These are phyloP conservation scores for Pollimyrus isidori DNA, from an alignment of 2,113 vertebrate species.

Conservation along the genomic window DNA sequence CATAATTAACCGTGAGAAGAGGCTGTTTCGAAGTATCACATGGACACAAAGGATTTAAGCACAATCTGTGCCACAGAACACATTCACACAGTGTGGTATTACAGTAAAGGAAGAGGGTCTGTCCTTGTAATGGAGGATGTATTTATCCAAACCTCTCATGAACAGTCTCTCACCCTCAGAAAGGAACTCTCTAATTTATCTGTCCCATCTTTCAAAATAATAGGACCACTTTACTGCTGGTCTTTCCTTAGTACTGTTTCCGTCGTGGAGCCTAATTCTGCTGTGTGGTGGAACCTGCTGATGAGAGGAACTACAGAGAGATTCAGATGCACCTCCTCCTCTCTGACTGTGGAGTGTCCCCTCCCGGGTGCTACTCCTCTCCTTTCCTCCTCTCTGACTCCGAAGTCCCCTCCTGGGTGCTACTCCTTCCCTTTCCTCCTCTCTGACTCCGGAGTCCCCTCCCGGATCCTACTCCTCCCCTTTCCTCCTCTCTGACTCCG, in stretches of 20 bases:
- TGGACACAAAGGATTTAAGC: not conserved
- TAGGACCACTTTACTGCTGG: not conserved
- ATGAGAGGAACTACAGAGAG: not conserved
- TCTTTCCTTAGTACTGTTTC: not conserved
- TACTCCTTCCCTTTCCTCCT: not conserved
- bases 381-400: not conserved
- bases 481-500: not conserved
- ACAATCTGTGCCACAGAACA: not conserved
- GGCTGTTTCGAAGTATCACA: not conserved
- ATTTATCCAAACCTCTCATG: not conserved
- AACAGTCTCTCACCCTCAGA: not conserved
- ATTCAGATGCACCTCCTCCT: not conserved
- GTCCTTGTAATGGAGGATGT: not conserved
- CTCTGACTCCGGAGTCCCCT: not conserved
- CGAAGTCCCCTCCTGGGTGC: not conserved
- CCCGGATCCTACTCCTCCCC: not conserved
- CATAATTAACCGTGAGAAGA: not conserved
- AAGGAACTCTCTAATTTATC: not conserved
- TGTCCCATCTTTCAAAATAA: not conserved
- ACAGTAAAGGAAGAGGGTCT: not conserved
- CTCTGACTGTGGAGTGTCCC: not conserved
- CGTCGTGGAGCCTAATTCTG: not conserved
- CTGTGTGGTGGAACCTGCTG: not conserved
- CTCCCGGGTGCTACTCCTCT: not conserved
- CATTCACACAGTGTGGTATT: not conserved